These are phyloP conservation scores for Dorcus parallelipipedus DNA, from an alignment of 2,888 invertebrate genomes.

Conservation along the genomic window DNA sequence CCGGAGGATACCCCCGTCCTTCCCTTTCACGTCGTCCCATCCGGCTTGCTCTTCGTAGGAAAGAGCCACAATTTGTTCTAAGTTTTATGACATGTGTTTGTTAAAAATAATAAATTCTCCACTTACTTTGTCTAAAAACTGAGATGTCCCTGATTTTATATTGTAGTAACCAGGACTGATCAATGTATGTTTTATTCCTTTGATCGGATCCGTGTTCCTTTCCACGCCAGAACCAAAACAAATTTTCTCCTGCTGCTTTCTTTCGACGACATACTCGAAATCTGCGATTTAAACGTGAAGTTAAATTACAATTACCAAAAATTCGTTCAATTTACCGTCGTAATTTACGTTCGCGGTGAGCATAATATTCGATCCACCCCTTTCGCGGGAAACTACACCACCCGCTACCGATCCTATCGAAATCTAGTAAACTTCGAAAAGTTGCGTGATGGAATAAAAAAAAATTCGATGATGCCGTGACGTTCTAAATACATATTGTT, in stretches of 20 bases:
- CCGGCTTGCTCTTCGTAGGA: too few species aligned
- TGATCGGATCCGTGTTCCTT: constrained; percentile 36
- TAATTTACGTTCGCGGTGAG: constrained; percentile 6
- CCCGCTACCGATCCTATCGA: neutral
- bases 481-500: neutral
- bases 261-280: constrained; percentile 44
- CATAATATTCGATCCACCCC: neutral
- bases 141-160: constrained; percentile 31
- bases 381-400: neutral
- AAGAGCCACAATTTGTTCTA: too few species aligned
- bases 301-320: too few species aligned
- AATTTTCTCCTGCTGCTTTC: constrained; percentile 32
- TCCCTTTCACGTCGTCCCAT: too few species aligned
- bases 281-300: constrained; percentile 24
- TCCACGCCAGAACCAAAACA: constrained; percentile 39
- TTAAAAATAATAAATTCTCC: neutral
- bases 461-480: constrained; percentile 12
- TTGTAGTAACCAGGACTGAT: constrained; percentile 33
- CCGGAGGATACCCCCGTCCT: too few species aligned
- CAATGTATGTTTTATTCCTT: constrained; percentile 12
- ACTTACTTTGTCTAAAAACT: constrained; percentile 34
- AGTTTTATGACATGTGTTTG: neutral
- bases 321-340: constrained; percentile 2
- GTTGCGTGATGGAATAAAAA: constrained; percentile 6
- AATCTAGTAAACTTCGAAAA: constrained; percentile 1